Percentiles rank a stretch among this genome's conserved stretches.
Conservation (phyloP, 2,113 vertebrate genomes). For the Myxocyprinus asiaticus region DNA sequence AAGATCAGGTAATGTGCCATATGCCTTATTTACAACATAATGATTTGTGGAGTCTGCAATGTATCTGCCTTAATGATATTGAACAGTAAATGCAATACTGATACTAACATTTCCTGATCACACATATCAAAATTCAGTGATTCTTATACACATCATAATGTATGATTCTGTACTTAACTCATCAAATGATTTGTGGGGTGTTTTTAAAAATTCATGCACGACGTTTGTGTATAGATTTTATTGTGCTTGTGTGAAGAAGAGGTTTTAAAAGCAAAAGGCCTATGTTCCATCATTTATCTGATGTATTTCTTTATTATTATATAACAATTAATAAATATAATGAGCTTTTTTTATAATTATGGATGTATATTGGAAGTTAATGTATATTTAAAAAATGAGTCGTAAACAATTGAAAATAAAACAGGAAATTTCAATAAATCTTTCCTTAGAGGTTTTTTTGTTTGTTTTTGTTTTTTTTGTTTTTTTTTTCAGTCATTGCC, state of each 20-base stretch:
- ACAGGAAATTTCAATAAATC: background rate
- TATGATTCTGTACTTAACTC: background rate
- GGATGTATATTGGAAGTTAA: constrained; percentile 56
- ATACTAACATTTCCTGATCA: background rate
- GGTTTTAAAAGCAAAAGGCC: constrained; percentile 28
- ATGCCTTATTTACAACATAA: too few relatives aligned
- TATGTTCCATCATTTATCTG: constrained; percentile 2
- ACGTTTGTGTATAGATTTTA: constrained; percentile 2
- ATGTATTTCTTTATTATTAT: constrained; percentile 10
- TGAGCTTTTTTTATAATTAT: constrained; percentile 62
- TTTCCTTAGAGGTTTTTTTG: background rate
- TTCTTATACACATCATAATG: background rate
- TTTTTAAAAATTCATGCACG: background rate
- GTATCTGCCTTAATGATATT: background rate
- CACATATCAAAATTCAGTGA: background rate
- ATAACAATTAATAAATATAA: constrained; percentile 38
- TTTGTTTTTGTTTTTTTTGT: too few relatives aligned
- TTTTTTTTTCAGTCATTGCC: too few relatives aligned
- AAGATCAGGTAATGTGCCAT: too few relatives aligned
- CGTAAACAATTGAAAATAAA: constrained; percentile 22
- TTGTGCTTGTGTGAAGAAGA: constrained; percentile 47
- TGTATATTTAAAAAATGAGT: constrained; percentile 42
- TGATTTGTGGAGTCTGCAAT: background rate
- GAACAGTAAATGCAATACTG: constrained; percentile 1
- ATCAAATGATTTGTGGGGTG: background rate